Evolutionary conservation across 2,888 invertebrate species (phyloP), one percentile per base, ranked within the genome.

Genomic region (Sesamia inferens): DNA sequence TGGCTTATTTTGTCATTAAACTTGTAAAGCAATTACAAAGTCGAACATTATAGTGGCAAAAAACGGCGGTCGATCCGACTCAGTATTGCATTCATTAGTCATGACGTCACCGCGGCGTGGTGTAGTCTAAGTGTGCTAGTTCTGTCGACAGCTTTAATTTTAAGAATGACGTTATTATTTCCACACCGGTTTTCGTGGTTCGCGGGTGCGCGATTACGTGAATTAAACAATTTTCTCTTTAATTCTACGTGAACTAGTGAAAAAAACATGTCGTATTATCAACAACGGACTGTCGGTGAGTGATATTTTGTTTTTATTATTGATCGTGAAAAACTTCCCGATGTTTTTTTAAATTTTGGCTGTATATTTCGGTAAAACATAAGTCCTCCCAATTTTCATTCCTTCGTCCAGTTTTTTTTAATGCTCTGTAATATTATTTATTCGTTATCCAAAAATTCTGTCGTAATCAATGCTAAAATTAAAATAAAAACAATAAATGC

Each of bases 161-260:
- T 95, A 95, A 93, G 93, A 90, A 94, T 95, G 95, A 96, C 95
- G 95, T 93, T 85, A 84, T 83, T 90, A 87, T 90, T 92, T 92
- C 92, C 86, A 92, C 93, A 91, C 89, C 85, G 85, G 89, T 89
- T 88, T 88, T 89, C 88, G 91, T 89, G 76, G 82, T 73, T 71
- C 79, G 89, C 74, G 82, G 85, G 85, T 88, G 88, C 88, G 84
- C 86, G 62, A 55, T 80, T 84, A 81, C 79, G 31, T 63, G 68
- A 67, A 79, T 78, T 78, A 76, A 54, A 70, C 68, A 69, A 64
- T 78, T 82, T 78, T 69, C 64, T 65, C 48, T 79, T 54, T 74
- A 77, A 80, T 72, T 76, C 78, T 65, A 65, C 68, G 77, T 72
- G 75, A 72, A 24, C 61, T 65, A 54, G 24, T 57, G 57, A 78